Evolutionary conservation across 2,113 vertebrate genomes (phyloP), one percentile per base, ranked within the genome.

Genomic region (Sorex fumeus): DNA sequence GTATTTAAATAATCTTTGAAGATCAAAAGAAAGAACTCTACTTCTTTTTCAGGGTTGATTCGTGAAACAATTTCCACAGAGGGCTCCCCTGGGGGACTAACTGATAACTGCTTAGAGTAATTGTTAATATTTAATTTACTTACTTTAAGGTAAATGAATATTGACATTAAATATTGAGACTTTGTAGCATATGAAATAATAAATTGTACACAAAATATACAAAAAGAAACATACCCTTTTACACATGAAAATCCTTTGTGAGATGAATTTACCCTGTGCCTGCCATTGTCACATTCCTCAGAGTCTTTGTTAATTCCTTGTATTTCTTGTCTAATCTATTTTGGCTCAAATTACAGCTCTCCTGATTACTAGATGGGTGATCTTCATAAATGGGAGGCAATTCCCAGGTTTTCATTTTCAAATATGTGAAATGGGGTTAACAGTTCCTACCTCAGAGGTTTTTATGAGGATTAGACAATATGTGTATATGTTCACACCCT

Each of bases 41-140:
- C 8, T 76, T 75, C 13, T 43, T 89, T 77, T 25, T 8, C 32
- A 74, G 6, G 6, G 9, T 10, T 83, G 12, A 43, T 62, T 64
- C 3, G 3, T 75, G 28, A n/a, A 64, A 77, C 30, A n/a, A n/a
- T 64, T 70, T 10, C 36, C 34, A 32, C 36, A 78, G 28, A 50
- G 50, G 10, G n/a, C 90, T 82, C 4, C 40, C 50, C 8, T 23
- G 27, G 21, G 16, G 69, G 10, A 45, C 36, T 66, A 67, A 74
- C 71, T 90, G 30, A 36, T 45, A 69, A 45, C 36, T 45, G 34
- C 43, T 40, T 69, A 40, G 70, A 40, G 57, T 23, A 60, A 6
- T 47, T 57, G 1, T 77, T 74, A 45, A 66, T 93, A 79, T 86
- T 88, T 67, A 79, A 86, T 83, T 82, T 18, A 78, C 8, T 90